phyloP scores from a whole-genome alignment of 2,888 invertebrate genomes.

The Plebejus anna region DNA sequence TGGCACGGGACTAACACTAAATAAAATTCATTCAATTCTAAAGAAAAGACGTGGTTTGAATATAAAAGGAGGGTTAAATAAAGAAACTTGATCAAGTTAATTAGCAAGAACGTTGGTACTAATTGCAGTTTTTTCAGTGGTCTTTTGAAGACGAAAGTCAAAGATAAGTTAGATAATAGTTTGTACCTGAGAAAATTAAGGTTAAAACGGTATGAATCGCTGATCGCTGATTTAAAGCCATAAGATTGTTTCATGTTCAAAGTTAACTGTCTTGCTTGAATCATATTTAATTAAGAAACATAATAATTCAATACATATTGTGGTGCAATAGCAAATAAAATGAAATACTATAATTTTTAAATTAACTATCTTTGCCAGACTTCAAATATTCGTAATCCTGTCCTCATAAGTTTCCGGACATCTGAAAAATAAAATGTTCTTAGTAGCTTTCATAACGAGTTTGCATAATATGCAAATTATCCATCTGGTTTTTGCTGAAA shows the following conservation, averaged over 20 bases:
- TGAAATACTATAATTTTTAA: background rate
- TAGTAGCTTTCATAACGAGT: too few species aligned
- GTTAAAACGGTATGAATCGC: background rate
- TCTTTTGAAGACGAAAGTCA: constrained; percentile 62
- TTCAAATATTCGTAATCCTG: background rate
- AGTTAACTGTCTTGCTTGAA: background rate
- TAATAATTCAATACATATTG: background rate
- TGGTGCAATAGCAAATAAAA: too few species aligned
- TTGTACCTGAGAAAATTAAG: constrained; percentile 34
- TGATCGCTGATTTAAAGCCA: background rate
- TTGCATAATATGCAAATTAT: too few species aligned
- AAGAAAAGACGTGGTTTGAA: constrained; percentile 45
- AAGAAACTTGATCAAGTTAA: constrained; percentile 69
- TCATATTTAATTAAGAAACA: background rate
- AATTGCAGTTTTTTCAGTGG: constrained; percentile 63
- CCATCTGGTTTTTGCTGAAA: background rate
- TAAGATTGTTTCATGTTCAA: background rate
- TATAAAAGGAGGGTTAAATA: constrained; percentile 54
- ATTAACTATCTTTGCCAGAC: background rate
- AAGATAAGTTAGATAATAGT: constrained; percentile 46
- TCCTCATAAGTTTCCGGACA: background rate
- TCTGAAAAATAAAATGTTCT: background rate
- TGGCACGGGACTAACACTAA: constrained; percentile 24
- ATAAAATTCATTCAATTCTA: constrained; percentile 32
- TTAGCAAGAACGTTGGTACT: constrained; percentile 68